A percentile compares a stretch with the other conserved stretches of the same genome.
Conservation (phyloP, 30 jellyfish, hydroid and myxozoan species). For the Aurelia aurita region DNA sequence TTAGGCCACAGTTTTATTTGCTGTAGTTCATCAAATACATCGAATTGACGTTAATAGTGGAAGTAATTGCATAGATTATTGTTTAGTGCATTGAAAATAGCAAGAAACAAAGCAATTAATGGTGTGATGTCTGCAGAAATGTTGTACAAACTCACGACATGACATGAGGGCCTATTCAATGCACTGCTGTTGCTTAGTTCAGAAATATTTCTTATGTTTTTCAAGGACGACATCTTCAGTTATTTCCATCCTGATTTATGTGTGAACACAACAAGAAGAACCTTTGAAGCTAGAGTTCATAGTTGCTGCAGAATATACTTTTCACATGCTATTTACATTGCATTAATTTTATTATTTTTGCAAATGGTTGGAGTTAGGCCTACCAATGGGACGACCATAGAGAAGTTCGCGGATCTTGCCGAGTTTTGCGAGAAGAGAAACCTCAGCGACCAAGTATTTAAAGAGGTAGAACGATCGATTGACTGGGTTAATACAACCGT, state of each 20-base stretch:
- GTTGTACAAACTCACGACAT: too few species aligned
- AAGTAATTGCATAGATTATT: too few species aligned
- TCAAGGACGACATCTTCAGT: constrained; percentile 26
- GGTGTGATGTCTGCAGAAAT: too few species aligned
- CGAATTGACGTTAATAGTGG: too few species aligned
- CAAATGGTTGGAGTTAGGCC: constrained; percentile 16
- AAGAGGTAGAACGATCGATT: neutral
- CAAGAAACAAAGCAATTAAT: too few species aligned
- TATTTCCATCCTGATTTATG: neutral
- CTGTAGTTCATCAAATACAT: too few species aligned
- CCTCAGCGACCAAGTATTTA: neutral
- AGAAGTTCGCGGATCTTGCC: neutral
- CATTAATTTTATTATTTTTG: neutral
- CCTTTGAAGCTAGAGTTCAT: neutral
- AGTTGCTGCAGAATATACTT: too few species aligned
- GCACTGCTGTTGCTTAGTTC: neutral
- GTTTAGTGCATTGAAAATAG: too few species aligned
- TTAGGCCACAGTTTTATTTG: too few species aligned
- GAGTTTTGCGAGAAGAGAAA: neutral
- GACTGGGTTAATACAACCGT: neutral
- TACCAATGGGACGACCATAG: neutral
- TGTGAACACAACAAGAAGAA: neutral
- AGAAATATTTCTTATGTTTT: constrained; percentile 24
- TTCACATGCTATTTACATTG: neutral
- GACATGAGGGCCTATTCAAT: too few species aligned